Evolutionary conservation across 2,888 invertebrate genomes (phyloP).

Genomic region (Sinhomidia bicolor): DNA sequence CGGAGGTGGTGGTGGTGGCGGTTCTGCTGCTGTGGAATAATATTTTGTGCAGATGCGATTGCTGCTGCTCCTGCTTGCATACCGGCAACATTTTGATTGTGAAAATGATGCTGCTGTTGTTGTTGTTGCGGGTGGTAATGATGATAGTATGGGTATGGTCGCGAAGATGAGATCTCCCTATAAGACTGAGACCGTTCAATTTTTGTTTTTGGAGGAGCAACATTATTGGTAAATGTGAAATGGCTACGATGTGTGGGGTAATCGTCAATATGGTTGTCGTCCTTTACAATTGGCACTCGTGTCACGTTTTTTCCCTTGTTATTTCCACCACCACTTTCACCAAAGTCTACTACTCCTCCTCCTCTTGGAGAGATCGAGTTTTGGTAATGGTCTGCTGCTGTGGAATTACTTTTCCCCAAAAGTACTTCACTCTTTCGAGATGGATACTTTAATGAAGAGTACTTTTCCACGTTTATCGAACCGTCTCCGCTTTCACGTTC

Average conservation of each 20-base stretch:
- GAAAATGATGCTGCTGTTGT: slow-evolving; percentile 9
- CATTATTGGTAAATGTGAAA: slow-evolving; percentile 54
- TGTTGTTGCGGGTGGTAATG: slow-evolving; percentile 61
- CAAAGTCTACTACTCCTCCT: neutral
- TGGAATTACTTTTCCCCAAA: slow-evolving; percentile 48
- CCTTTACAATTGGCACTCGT: slow-evolving; percentile 68
- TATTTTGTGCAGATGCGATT: slow-evolving; percentile 16
- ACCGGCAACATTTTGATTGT: neutral
- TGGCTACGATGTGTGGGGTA: slow-evolving; percentile 43
- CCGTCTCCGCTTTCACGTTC: slow-evolving; percentile 72
- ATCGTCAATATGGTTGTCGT: slow-evolving; percentile 62
- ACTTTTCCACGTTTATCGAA: slow-evolving; percentile 55
- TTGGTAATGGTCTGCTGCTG: slow-evolving; percentile 47
- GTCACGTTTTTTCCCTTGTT: slow-evolving; percentile 66
- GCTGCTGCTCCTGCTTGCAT: slow-evolving; percentile 6
- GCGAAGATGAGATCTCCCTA: slow-evolving; percentile 70
- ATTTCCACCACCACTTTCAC: neutral
- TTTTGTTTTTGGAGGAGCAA: slow-evolving; percentile 59
- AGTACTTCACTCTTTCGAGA: slow-evolving; percentile 48
- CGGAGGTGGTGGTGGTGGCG: slow-evolving; percentile 16
- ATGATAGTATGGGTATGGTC: slow-evolving; percentile 66
- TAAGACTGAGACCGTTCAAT: slow-evolving; percentile 75
- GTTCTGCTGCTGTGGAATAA: slow-evolving; percentile 23
- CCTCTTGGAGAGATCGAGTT: slow-evolving; percentile 31
- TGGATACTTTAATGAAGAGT: slow-evolving; percentile 63